Conservation (phyloP, 2,113 vertebrate genomes). For the Lophius piscatorius region DNA sequence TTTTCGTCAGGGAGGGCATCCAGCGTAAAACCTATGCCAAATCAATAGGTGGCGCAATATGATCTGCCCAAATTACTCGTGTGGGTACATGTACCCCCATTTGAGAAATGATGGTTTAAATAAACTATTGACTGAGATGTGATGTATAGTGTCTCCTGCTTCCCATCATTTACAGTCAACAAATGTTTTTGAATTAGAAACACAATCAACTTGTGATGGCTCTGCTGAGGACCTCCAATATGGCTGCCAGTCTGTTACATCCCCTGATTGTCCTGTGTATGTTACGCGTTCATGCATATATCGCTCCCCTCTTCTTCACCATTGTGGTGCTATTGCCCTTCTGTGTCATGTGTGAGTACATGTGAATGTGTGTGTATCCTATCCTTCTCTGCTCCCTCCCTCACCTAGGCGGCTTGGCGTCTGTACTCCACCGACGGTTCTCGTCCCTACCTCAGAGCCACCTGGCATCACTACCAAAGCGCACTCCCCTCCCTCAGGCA, state of each 20-base stretch:
- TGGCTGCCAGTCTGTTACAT: conserved; percentile 44
- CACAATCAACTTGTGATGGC: neutral
- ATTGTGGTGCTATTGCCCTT: conserved; percentile 47
- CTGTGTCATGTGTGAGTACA: conserved; percentile 32
- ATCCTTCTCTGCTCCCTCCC: conserved; percentile 65
- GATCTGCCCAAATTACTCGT: too few species aligned
- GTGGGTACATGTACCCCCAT: too few species aligned
- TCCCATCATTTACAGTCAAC: neutral
- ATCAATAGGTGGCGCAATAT: too few species aligned
- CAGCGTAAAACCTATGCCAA: too few species aligned
- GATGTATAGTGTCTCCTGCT: too few species aligned
- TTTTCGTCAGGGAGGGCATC: too few species aligned
- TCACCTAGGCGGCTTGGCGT: conserved; percentile 86
- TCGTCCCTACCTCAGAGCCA: conserved; percentile 86
- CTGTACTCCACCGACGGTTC: conserved; percentile 86
- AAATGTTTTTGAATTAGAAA: neutral
- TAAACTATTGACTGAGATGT: too few species aligned
- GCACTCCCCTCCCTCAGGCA: conserved; percentile 88
- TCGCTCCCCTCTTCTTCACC: conserved; percentile 40
- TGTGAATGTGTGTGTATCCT: conserved; percentile 31
- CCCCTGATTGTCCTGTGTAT: neutral
- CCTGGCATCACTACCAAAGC: conserved; percentile 87
- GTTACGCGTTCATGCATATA: conserved; percentile 36
- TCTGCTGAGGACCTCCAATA: conserved; percentile 21
- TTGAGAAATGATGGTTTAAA: too few species aligned